These are phyloP conservation scores for Eristalinus aeneus DNA, from an alignment of 2,888 invertebrate genomes.

Conservation along the genomic window DNA sequence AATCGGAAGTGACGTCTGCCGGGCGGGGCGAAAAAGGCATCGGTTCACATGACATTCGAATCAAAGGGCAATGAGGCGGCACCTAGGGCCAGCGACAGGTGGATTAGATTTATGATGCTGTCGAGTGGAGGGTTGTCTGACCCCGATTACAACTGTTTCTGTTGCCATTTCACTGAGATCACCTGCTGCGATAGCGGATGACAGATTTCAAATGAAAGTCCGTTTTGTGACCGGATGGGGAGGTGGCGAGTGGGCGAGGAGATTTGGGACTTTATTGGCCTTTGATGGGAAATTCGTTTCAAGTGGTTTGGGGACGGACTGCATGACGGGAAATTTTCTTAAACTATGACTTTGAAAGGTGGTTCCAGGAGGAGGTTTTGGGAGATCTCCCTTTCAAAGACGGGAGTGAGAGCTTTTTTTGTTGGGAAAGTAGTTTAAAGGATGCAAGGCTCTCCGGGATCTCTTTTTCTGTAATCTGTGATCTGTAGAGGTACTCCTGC, in stretches of 20 bases:
- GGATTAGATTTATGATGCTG: slow-evolving; percentile 33
- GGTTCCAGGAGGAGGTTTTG: too few species aligned
- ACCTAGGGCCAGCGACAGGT: slow-evolving; percentile 41
- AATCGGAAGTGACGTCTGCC: slow-evolving; percentile 47
- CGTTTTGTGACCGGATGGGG: not conserved
- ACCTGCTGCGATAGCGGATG: not conserved
- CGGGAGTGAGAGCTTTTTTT: too few species aligned
- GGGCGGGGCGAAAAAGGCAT: not conserved
- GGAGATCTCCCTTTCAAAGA: too few species aligned
- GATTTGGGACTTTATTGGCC: not conserved
- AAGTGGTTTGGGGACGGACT: not conserved
- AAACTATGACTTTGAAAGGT: too few species aligned
- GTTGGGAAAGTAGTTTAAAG: too few species aligned
- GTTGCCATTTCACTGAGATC: not conserved
- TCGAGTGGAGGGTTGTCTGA: not conserved
- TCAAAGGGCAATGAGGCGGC: not conserved
- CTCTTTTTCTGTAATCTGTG: too few species aligned
- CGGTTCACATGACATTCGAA: not conserved
- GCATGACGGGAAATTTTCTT: too few species aligned
- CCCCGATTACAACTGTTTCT: slow-evolving; percentile 4
- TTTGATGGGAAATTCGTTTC: not conserved
- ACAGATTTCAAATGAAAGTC: not conserved
- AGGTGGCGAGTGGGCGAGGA: not conserved
- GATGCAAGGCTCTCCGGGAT: too few species aligned
- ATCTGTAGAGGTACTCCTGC: too few species aligned